A percentile compares a stretch with the other conserved stretches of the same genome.
Evolutionary conservation across 2,113 vertebrate species (phyloP).

Genomic region (Chionis minor): DNA sequence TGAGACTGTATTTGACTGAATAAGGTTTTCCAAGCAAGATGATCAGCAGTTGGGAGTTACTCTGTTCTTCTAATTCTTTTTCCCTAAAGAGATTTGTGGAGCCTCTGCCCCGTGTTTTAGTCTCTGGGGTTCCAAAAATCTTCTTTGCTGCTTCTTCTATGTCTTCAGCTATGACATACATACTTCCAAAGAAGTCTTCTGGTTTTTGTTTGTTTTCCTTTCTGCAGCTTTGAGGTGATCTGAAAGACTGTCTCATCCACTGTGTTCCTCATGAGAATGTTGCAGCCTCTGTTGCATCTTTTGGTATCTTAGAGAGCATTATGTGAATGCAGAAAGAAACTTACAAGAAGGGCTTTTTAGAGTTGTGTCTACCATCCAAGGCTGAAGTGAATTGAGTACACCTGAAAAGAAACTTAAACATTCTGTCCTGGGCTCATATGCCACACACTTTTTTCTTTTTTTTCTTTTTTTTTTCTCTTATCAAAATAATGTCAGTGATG

Average conservation of each 20-base stretch:
- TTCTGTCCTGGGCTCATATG: neutral
- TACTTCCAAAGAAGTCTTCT: neutral
- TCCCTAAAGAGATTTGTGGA: neutral
- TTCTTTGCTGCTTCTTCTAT: neutral
- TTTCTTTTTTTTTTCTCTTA: fast-evolving
- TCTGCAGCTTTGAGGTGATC: neutral
- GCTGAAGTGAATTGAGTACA: neutral
- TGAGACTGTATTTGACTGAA: neutral
- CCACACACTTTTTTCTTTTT: neutral
- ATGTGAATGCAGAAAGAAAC: neutral
- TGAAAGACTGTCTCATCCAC: neutral
- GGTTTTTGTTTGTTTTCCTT: neutral
- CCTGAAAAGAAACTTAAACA: neutral
- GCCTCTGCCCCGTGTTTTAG: neutral
- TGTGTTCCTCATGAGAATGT: neutral
- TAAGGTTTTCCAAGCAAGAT: neutral
- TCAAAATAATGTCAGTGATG: neutral
- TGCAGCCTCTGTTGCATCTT: neutral
- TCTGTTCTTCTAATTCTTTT: neutral
- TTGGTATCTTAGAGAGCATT: neutral
- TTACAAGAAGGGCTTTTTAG: neutral
- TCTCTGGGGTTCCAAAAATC: neutral
- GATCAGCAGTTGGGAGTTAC: neutral
- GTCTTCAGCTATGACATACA: neutral
- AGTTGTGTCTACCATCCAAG: neutral